A percentile compares a stretch with the other conserved stretches of the same genome.
These are phyloP conservation scores for Melanogrammus aeglefinus DNA, from an alignment of 2,797 vertebrate species.

Conservation along the genomic window DNA sequence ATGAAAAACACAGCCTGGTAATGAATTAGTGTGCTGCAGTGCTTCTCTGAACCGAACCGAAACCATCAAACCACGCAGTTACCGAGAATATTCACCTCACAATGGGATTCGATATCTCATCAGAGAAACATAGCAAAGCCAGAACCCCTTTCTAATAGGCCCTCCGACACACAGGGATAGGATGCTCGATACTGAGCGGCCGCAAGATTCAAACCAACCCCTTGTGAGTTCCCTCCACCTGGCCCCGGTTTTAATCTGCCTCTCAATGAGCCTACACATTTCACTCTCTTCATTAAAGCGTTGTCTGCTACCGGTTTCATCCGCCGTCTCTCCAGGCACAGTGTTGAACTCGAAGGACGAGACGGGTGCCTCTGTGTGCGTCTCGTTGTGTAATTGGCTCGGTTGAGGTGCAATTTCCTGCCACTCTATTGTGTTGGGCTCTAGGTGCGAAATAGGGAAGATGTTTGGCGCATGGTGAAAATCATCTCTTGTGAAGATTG, in stretches of 20 bases:
- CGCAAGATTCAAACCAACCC: slow-evolving; percentile 28
- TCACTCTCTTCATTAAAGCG: slow-evolving; percentile 38
- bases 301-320: slow-evolving; percentile 33
- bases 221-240: slow-evolving; percentile 25
- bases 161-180: slow-evolving; percentile 13
- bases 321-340: slow-evolving; percentile 26
- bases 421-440: slow-evolving; percentile 10
- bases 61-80: slow-evolving; percentile 29
- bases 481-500: slow-evolving; percentile 44
- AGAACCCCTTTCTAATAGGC: slow-evolving; percentile 35
- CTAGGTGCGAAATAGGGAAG: slow-evolving; percentile 29
- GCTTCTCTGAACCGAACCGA: slow-evolving; percentile 31
- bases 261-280: slow-evolving; percentile 35
- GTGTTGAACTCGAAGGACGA: slow-evolving; percentile 24
- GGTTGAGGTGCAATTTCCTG: slow-evolving; percentile 56
- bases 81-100: slow-evolving; percentile 20
- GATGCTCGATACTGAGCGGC: slow-evolving; percentile 4
- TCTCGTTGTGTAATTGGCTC: slow-evolving; percentile 43
- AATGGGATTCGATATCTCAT: slow-evolving; percentile 40
- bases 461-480: slow-evolving; percentile 33
- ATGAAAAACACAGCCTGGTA: slow-evolving; percentile 52
- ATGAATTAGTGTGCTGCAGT: slow-evolving; percentile 38
- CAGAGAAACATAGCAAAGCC: slow-evolving; percentile 25
- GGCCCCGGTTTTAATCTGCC: slow-evolving; percentile 24
- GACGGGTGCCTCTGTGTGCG: not conserved